Evolutionary conservation across 2,888 invertebrate species (phyloP).

Genomic region (Callimorpha dominula): DNA sequence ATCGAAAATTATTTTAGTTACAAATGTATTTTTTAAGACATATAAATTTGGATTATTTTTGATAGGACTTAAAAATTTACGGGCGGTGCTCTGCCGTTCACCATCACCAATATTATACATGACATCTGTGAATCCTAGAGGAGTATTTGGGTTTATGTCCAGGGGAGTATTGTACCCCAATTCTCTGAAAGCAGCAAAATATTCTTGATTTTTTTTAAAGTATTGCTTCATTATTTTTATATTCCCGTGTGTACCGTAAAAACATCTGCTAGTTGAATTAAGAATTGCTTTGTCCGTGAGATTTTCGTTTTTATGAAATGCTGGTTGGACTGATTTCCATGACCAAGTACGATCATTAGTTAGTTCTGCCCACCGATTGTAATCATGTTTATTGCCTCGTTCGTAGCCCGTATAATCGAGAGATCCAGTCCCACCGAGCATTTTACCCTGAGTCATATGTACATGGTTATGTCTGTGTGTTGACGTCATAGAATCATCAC

Average conservation of each 20-base stretch:
- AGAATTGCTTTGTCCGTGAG: slow-evolving; percentile 1
- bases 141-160: slow-evolving; percentile 5
- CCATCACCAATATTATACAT: slow-evolving; percentile 6
- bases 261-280: slow-evolving; percentile 1
- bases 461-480: background rate
- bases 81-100: slow-evolving; percentile 4
- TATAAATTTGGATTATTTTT: background rate
- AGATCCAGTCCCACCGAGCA: slow-evolving; percentile 14
- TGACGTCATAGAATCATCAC: background rate
- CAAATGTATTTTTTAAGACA: slow-evolving; percentile 6
- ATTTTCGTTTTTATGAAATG: slow-evolving; percentile 4
- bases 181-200: slow-evolving; percentile 11
- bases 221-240: slow-evolving; percentile 6
- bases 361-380: slow-evolving; percentile 9
- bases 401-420: background rate
- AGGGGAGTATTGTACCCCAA: slow-evolving; percentile 2
- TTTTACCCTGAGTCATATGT: slow-evolving; percentile 11
- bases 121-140: background rate
- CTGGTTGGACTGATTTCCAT: background rate
- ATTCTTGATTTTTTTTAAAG: background rate
- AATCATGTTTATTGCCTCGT: slow-evolving; percentile 7
- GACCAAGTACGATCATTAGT: slow-evolving; percentile 9
- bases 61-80: slow-evolving; percentile 1
- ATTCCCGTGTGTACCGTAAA: slow-evolving; percentile 5
- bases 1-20: slow-evolving; percentile 15